Percentiles rank a stretch among this genome's conserved stretches.
Evolutionary conservation across 2,888 invertebrate genomes (phyloP).

Genomic region (Rhogogaster chlorosoma): DNA sequence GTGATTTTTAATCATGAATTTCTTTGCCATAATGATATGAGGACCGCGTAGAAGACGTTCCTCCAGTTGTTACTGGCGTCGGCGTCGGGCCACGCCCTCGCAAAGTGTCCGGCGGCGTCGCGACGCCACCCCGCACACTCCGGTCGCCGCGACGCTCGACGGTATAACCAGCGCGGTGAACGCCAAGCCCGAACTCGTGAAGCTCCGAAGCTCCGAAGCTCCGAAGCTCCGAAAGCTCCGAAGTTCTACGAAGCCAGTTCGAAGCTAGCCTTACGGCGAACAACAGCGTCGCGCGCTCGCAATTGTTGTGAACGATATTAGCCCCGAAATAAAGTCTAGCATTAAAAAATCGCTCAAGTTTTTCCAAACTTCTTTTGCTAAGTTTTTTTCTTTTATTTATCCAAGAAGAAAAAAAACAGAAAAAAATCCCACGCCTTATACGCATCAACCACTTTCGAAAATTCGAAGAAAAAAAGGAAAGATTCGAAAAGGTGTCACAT

Average conservation of each 20-base stretch:
- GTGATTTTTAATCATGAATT: constrained; percentile 46
- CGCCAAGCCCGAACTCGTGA: constrained; percentile 40
- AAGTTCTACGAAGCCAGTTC: constrained; percentile 45
- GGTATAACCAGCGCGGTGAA: constrained; percentile 38
- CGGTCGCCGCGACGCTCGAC: constrained; percentile 48
- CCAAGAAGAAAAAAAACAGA: background rate
- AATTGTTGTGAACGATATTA: constrained; percentile 3
- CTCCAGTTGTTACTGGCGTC: constrained; percentile 46
- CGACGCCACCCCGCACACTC: constrained; percentile 56
- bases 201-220: constrained; percentile 35
- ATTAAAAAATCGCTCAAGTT: background rate
- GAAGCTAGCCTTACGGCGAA: constrained; percentile 46
- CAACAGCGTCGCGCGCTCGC: constrained; percentile 48
- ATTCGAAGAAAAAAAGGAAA: background rate
- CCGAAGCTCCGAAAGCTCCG: constrained; percentile 22
- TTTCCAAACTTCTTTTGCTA: background rate
- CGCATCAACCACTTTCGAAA: background rate
- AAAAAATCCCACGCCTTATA: background rate
- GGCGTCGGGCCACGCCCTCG: constrained; percentile 55
- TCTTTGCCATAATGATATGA: constrained; percentile 7
- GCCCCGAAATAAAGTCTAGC: background rate
- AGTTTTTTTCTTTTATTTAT: background rate
- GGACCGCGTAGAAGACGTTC: constrained; percentile 18
- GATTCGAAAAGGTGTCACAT: background rate
- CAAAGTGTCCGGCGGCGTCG: constrained; percentile 54